Evolutionary conservation across 2,888 invertebrate genomes (phyloP).

Genomic region (Dynastes hyllus): DNA sequence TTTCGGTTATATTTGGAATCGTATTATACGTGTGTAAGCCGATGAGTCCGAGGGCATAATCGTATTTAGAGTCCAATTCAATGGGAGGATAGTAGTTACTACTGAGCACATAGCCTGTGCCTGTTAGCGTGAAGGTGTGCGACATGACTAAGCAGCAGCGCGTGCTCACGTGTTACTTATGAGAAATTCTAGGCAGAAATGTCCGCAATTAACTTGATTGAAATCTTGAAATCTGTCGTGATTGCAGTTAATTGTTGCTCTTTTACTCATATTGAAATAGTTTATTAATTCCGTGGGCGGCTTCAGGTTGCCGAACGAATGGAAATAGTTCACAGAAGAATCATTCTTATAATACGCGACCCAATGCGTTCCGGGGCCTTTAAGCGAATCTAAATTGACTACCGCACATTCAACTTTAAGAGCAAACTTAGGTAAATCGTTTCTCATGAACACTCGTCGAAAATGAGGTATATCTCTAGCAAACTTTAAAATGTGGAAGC

Average conservation of each 20-base stretch:
- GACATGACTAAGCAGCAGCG: too few species aligned
- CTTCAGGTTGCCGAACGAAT: conserved; percentile 14
- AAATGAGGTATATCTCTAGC: conserved; percentile 51
- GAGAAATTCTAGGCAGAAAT: conserved; percentile 62
- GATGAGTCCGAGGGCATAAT: conserved; percentile 61
- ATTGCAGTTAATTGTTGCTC: conserved; percentile 57
- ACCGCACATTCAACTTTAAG: conserved; percentile 57
- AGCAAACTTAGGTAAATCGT: conserved; percentile 50
- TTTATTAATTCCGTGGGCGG: conserved; percentile 12
- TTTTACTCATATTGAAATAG: conserved; percentile 31
- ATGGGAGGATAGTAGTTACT: conserved; percentile 60
- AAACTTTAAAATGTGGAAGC: conserved; percentile 54
- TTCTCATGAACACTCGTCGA: conserved; percentile 59
- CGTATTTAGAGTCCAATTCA: conserved; percentile 56
- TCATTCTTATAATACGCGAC: conserved; percentile 62
- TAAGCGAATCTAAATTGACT: conserved; percentile 59
- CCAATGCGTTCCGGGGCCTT: conserved; percentile 62
- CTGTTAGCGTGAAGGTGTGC: conserved; percentile 52
- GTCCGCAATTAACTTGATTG: conserved; percentile 61
- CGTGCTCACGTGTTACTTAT: background rate
- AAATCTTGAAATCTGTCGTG: conserved; percentile 60
- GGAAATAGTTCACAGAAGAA: background rate
- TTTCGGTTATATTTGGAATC: conserved; percentile 64
- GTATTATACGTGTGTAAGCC: conserved; percentile 63
- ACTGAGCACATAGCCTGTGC: conserved; percentile 57